These are phyloP conservation scores for Drosophila lowei DNA, from an alignment of 1,140 invertebrate genomes.

Conservation along the genomic window DNA sequence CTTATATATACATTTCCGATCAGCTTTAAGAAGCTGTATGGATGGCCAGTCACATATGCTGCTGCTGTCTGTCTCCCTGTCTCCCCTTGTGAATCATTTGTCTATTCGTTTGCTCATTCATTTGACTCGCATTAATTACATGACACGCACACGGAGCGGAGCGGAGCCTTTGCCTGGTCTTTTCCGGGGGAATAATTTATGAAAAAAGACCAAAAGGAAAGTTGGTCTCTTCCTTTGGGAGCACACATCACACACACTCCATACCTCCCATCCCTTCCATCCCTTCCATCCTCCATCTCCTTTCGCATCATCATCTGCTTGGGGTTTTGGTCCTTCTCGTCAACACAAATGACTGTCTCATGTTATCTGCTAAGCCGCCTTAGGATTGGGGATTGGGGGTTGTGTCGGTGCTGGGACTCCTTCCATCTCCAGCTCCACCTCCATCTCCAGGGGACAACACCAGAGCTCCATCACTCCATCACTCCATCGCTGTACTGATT, in stretches of 20 bases:
- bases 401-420: too few relatives aligned
- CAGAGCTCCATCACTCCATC: too few relatives aligned
- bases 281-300: too few relatives aligned
- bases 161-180: background rate
- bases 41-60: slow-evolving; percentile 58
- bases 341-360: slow-evolving; percentile 77
- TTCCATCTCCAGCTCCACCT: too few relatives aligned
- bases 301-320: slow-evolving; percentile 39
- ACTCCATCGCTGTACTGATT: background rate
- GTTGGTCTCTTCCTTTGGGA: slow-evolving; percentile 13
- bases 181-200: too few relatives aligned
- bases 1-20: slow-evolving; percentile 39
- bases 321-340: slow-evolving; percentile 52
- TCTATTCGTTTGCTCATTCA: slow-evolving; percentile 69
- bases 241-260: background rate
- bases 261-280: background rate
- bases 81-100: slow-evolving; percentile 51
- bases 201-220: too few relatives aligned
- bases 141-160: slow-evolving; percentile 59
- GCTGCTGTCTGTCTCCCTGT: background rate
- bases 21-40: slow-evolving; percentile 42
- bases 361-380: slow-evolving; percentile 79
- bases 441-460: too few relatives aligned
- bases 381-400: slow-evolving; percentile 17
- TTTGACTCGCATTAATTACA: slow-evolving; percentile 79